Evolutionary conservation across 2,113 vertebrate genomes (phyloP).

Genomic region (Helogale parvula): DNA sequence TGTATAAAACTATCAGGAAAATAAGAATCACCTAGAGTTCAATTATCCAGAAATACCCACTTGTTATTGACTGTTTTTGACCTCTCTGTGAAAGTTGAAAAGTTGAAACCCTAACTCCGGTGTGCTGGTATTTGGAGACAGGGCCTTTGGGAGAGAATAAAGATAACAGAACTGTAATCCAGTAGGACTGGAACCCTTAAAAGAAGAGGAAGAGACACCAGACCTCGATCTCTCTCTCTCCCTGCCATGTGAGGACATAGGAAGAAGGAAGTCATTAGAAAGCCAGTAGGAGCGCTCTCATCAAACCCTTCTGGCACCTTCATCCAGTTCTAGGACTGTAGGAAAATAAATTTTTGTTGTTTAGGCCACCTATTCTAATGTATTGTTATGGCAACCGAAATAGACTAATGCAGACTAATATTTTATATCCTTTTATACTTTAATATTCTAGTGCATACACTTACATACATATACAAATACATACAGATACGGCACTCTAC

Average conservation of each 20-base stretch:
- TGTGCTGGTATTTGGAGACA: background rate
- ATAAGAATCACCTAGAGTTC: background rate
- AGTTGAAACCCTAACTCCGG: background rate
- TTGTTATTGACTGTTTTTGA: background rate
- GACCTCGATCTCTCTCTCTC: background rate
- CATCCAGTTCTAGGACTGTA: background rate
- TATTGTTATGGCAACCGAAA: background rate
- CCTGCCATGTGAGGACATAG: background rate
- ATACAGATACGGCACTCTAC: background rate
- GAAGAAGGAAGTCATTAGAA: background rate
- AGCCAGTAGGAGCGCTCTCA: background rate
- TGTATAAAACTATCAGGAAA: background rate
- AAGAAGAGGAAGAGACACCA: background rate
- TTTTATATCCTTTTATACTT: background rate
- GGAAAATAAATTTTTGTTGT: slow-evolving; percentile 1
- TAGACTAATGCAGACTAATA: background rate
- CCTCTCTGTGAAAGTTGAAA: background rate
- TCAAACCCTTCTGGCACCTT: background rate
- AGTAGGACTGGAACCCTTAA: background rate
- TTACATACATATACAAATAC: background rate
- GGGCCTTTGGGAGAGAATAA: background rate
- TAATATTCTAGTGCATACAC: background rate
- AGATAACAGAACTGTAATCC: background rate
- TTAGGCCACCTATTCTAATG: background rate
- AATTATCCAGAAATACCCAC: background rate